Percentiles rank a stretch among this genome's conserved stretches.
These are phyloP conservation scores for Penaeus vannamei DNA, from an alignment of 1,140 invertebrate species.

Conservation along the genomic window DNA sequence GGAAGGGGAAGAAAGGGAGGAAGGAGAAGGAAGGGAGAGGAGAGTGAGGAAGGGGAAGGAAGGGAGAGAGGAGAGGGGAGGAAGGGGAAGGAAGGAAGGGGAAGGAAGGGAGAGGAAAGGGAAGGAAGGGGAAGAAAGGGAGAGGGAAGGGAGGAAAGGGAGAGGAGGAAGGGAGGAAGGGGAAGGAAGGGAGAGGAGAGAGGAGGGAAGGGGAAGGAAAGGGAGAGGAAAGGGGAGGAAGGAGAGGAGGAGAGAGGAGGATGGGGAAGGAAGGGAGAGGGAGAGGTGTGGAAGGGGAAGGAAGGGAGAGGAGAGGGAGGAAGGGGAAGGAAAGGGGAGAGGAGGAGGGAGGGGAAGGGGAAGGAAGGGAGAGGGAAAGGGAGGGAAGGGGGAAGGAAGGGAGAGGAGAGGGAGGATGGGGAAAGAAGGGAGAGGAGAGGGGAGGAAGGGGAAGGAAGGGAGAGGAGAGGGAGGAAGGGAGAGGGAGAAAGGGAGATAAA, in stretches of 20 bases:
- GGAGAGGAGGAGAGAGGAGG: neutral
- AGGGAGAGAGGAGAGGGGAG: conserved; percentile 16
- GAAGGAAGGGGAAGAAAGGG: neutral
- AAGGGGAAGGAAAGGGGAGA: neutral
- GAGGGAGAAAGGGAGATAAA: neutral
- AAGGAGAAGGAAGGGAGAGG: neutral
- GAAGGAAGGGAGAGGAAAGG: neutral
- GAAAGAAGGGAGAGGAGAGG: neutral
- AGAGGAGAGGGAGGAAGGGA: neutral
- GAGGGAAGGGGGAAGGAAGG: too few species aligned
- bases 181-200: too few species aligned
- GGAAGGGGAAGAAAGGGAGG: neutral
- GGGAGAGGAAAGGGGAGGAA: neutral
- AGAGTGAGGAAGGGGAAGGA: neutral
- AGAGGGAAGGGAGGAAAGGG: neutral
- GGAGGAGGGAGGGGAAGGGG: neutral
- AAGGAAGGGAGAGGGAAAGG: too few species aligned
- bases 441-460: neutral
- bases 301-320: neutral
- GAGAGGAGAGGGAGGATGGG: neutral
- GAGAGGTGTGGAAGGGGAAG: neutral
- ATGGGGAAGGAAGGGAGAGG: neutral
- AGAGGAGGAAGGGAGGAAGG: neutral
- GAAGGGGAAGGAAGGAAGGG: neutral
- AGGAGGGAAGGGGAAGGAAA: neutral